Percentiles rank a stretch among this genome's conserved stretches.
These are phyloP conservation scores for Pseudococcus viburni DNA, from an alignment of 2,888 invertebrate species.

Conservation along the genomic window DNA sequence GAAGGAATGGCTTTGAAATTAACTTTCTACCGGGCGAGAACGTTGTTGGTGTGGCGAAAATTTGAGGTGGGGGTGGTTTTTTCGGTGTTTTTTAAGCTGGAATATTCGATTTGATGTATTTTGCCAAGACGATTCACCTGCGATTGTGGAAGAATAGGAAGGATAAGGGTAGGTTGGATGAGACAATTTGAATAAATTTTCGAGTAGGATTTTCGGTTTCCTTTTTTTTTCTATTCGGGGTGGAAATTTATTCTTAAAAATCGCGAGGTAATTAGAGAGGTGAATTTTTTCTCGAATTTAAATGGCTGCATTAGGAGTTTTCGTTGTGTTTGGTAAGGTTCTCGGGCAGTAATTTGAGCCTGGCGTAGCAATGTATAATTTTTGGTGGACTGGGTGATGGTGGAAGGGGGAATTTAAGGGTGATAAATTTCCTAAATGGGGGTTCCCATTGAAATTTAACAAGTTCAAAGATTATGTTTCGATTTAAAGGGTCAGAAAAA, in stretches of 20 bases:
- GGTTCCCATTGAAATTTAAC: neutral
- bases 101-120: neutral
- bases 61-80: neutral
- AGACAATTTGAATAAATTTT: neutral
- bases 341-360: conserved; percentile 2
- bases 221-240: neutral
- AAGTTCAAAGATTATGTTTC: neutral
- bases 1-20: conserved; percentile 57
- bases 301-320: conserved; percentile 14
- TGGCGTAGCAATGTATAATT: neutral
- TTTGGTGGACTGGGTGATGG: neutral
- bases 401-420: neutral
- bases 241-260: neutral
- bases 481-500: too few relatives aligned
- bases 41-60: neutral
- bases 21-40: conserved; percentile 8
- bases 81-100: neutral
- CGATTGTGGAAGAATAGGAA: neutral
- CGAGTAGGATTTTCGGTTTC: neutral
- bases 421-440: neutral
- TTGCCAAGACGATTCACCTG: neutral
- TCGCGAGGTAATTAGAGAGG: neutral
- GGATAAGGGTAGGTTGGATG: neutral
- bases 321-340: neutral
- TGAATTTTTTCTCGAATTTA: neutral